phyloP scores from a whole-genome alignment of 1,140 invertebrate species.

The Drosophila nigromelanica region DNA sequence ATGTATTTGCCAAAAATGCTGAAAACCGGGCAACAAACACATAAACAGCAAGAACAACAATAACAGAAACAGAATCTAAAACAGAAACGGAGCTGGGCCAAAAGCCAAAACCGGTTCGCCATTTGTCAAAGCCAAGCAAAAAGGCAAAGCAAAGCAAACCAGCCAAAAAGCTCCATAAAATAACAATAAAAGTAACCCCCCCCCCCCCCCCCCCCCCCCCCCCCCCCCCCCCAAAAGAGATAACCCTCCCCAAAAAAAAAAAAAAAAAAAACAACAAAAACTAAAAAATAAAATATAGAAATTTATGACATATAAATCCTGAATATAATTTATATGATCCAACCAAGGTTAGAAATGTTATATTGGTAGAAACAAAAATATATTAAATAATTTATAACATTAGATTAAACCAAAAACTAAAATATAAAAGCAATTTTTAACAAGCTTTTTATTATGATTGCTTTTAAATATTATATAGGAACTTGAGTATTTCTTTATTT shows the following conservation, averaged over 20 bases:
- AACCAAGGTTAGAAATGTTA: background rate
- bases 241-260: too few species aligned
- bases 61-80: constrained; percentile 17
- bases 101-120: constrained; percentile 71
- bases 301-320: background rate
- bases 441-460: background rate
- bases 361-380: background rate
- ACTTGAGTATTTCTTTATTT: background rate
- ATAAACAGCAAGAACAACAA: background rate
- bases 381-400: background rate
- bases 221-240: too few species aligned
- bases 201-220: background rate
- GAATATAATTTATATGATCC: background rate
- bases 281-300: background rate
- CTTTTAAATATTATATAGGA: background rate
- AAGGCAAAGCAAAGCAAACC: constrained; percentile 40
- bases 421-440: too few species aligned
- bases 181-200: constrained; percentile 53
- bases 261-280: constrained; percentile 70
- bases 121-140: constrained; percentile 73
- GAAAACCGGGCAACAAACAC: constrained; percentile 6
- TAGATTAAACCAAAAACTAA: too few species aligned
- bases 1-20: constrained; percentile 49
- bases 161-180: constrained; percentile 64
- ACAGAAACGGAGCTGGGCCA: constrained; percentile 55